Evolutionary conservation across 92 coral and sea anemone genomes (phyloP), one percentile per base, ranked within the genome.

Genomic region (Pocillopora meandrina): DNA sequence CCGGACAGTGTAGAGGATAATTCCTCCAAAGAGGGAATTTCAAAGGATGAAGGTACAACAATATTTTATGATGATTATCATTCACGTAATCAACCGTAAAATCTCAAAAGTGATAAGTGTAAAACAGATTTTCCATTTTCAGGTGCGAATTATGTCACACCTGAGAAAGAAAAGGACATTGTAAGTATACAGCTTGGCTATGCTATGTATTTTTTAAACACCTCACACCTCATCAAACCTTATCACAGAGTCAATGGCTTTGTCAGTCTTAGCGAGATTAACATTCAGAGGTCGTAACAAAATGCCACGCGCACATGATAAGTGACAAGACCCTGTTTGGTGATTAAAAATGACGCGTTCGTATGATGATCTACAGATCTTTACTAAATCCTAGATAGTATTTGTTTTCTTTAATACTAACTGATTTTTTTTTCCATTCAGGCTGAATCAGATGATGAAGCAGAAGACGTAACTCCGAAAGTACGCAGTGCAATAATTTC

Each of bases 401-500:
- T 21, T 77, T 77, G 15, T 55, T 26, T 68, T 15, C 33, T 31
- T 5, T 15, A 16, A 18, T 73, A 19, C 33, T 73, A 2, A 47
- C 35, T 21, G 7, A 5, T 23, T 56, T 56, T 17, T 69, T 80
- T 68, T 61, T 13, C 31, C 31, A n/a, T 64, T 74, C 14, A 82
- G 86, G 56, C 74, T 73, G 80, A 17, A 12, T 82, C 80, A 17
- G 86, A 82, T 13, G 86, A 82, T 47, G 86, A 82, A 60, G 23
- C 61, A 63, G 86, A 80, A 56, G 84, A 82, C 49, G 33, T 72
- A 18, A 35, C 72, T 16, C 26, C 63, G 15, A 82, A 82, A 18
- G 86, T 82, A 72, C 12, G 86, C 26, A 59, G 55, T 34, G 35
- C n/a, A 64, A 67, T 19, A 42, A 67, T 2, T 17, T 67, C 15